Evolutionary conservation across 2,797 vertebrate species (phyloP), one percentile per base, ranked within the genome.

Genomic region (Hyperoplus immaculatus): DNA sequence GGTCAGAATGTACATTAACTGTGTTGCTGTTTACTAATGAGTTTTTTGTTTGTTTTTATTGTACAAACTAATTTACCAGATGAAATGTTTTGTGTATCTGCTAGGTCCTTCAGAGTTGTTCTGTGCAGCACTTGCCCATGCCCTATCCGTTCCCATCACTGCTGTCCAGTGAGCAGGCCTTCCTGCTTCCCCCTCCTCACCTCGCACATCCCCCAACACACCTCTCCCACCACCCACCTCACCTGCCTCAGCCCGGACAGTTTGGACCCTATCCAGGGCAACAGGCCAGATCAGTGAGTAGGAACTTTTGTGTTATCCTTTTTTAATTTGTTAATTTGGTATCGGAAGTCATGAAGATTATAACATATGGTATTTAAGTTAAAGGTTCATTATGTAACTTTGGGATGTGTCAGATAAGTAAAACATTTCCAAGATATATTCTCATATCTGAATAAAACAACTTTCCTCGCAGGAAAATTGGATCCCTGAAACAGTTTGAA

Each of bases 91-190:
- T 63, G 16, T 77, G 2, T 76, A 80, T 67, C 36, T 45, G 12
- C 58, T 70, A 99, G 98, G 96, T 99, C 95, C 95, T 99, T 88
- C 98, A 98, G 83, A 97, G 97, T 0, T 99, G 98, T 90, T 99
- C 98, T 50, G 97, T 99, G 85, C 98, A 99, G 92, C 98, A 99
- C 91, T 94, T 99, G 79, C 98, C 98, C 21, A 97, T 99, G 88
- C 96, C 97, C 64, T 99, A 99, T 85, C 96, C 97, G 0, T 99
- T 99, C 92, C 97, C 98, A 15, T 97, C 98, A 14, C 95, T 99
- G 86, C 96, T 99, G 85, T 97, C 98, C 91, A 97, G 96, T 74
- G 98, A 99, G 75, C 96, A 96, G 0, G 94, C 98, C 54, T 99
- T 99, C 92, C 95, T 99, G 82, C 96, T 99, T 7, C 93, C 93